A percentile compares a stretch with the other conserved stretches of the same genome.
These are phyloP conservation scores for Ochlodes sylvanus DNA, from an alignment of 2,888 invertebrate species.

Conservation along the genomic window DNA sequence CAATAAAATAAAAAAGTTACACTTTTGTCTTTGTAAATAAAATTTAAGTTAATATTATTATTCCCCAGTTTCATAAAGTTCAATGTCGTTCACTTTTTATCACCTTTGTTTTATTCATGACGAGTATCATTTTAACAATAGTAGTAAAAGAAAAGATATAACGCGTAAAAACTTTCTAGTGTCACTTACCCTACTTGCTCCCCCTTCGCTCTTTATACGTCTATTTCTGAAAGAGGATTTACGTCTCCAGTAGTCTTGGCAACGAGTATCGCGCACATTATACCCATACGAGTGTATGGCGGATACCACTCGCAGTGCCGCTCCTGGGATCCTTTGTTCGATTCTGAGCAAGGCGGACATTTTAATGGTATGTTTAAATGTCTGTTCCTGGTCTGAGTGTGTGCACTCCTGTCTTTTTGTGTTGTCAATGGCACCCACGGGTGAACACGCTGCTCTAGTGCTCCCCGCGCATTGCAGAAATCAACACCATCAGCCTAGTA, in stretches of 20 bases:
- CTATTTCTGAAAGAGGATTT: neutral
- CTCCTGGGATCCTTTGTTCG: no score
- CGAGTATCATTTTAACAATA: conserved; percentile 39
- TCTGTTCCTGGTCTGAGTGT: no score
- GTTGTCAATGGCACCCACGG: no score
- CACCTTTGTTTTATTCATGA: conserved; percentile 44
- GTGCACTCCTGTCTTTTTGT: no score
- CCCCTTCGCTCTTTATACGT: conserved; percentile 3
- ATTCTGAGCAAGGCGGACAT: no score
- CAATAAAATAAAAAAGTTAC: neutral
- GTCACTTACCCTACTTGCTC: conserved; percentile 17
- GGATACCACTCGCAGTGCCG: no score
- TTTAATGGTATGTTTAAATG: no score
- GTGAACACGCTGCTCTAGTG: no score
- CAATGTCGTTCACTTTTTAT: conserved; percentile 42
- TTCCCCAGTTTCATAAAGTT: conserved; percentile 29
- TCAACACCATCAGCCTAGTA: no score
- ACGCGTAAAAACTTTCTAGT: conserved; percentile 24
- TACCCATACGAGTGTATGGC: neutral
- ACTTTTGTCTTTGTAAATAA: no score
- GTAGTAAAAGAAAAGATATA: conserved; percentile 24
- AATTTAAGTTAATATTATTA: neutral
- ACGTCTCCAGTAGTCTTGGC: neutral
- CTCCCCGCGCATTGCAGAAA: no score
- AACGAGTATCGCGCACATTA: neutral